These are phyloP conservation scores for Scrobipalpa atriplicella DNA, from an alignment of 2,888 invertebrate genomes.

Conservation along the genomic window DNA sequence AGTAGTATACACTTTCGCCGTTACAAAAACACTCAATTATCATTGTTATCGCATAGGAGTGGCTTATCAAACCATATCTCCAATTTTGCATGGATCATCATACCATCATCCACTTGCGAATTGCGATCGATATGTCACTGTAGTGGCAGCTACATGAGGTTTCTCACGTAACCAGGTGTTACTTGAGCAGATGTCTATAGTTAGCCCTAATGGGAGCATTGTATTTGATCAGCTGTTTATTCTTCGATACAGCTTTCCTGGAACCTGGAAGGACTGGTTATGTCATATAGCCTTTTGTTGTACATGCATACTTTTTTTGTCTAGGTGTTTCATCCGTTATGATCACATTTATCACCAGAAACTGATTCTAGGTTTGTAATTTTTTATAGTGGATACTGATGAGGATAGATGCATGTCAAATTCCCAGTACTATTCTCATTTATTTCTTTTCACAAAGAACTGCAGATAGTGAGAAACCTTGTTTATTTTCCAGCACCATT, in stretches of 20 bases:
- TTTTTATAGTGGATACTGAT: too few relatives aligned
- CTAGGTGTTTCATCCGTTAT: too few relatives aligned
- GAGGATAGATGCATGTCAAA: neutral
- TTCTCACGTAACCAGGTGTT: slow-evolving; percentile 12
- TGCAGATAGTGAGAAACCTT: too few relatives aligned
- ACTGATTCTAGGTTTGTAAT: too few relatives aligned
- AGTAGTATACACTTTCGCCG: too few relatives aligned
- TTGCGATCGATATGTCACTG: neutral
- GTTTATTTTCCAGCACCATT: neutral
- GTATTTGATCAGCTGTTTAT: slow-evolving; percentile 16
- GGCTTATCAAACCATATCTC: neutral
- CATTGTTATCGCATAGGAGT: neutral
- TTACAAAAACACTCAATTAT: neutral
- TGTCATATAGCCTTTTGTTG: too few relatives aligned
- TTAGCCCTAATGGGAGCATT: slow-evolving; percentile 5
- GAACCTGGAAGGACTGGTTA: neutral
- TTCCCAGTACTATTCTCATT: neutral
- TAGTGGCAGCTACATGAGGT: slow-evolving; percentile 9
- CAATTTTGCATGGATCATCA: neutral
- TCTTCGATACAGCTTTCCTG: neutral
- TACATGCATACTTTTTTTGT: too few relatives aligned
- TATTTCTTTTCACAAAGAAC: neutral
- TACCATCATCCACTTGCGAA: neutral
- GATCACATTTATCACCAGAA: too few relatives aligned
- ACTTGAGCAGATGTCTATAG: neutral